Base-by-base conservation (phyloP, 2,888 invertebrate species). In the Cephus runcator region DNA sequence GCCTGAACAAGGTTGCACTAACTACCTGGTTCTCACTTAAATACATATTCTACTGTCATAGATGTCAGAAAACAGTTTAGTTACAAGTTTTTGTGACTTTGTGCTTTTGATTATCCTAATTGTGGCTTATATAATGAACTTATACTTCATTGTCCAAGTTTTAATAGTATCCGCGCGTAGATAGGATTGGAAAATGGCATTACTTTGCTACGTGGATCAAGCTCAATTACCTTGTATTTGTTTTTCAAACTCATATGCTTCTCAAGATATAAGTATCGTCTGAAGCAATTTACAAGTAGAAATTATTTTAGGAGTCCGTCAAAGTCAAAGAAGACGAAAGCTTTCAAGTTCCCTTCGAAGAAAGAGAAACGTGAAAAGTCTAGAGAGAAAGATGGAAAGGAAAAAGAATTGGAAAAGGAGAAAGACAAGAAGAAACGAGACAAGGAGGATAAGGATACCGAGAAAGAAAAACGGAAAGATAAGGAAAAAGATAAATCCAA, bases 361-460 rank as follows among this genome's bases (percentile, higher is more conserved):
- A 96, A 96, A 88, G 97, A 97, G 80, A 97, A 97, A 88, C 93
- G 97, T 11, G 97, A 97, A 86, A 97, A 97, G 88, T 97, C 96
- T 0, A 94, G 96, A 79, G 97, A 97, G 87, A 97, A 96, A 88
- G 96, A 96, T 84, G 89, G 84, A 9, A 93, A 93, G 82, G 92
- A 93, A 35, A 92, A 93, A 83, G 92, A 93, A 77, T 88, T 90
- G 77, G 92, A 92, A 40, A 91, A 92, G 77, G 92, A 92, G 79
- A 90, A 90, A 80, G 91, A 89, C 79, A 91, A 88, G 81, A 89
- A 87, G 83, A 90, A 89, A 86, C 95, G 95, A 82, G 92, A 92
- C 81, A 93, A 93, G 69, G 93, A 93, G 81, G 95, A 94, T 69
- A 95, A 94, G 85, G 95, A 93, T 80, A 92, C 92, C 84, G 93